phyloP scores from a whole-genome alignment of 2,113 vertebrate species.

The Jaculus jaculus region DNA sequence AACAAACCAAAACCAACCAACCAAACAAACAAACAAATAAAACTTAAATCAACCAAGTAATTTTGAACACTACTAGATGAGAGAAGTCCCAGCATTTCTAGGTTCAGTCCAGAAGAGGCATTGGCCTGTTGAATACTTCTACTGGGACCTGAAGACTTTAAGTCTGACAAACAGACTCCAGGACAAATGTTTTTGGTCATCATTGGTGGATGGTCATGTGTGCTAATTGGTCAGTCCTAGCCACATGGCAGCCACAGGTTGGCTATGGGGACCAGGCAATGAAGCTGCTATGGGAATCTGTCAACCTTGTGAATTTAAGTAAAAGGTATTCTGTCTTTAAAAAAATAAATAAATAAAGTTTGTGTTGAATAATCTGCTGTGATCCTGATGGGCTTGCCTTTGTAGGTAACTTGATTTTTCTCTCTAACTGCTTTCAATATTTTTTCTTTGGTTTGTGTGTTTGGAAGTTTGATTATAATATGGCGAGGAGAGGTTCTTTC shows the following conservation, averaged over 20 bases:
- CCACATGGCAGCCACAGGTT: background rate
- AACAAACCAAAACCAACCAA: too few species aligned
- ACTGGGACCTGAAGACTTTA: background rate
- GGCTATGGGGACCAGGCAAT: background rate
- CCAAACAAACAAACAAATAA: too few species aligned
- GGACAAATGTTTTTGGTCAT: background rate
- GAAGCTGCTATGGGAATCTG: background rate
- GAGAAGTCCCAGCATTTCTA: background rate
- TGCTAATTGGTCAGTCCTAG: background rate
- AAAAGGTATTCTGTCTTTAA: background rate
- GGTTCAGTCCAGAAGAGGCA: background rate
- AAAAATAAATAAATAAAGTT: too few species aligned
- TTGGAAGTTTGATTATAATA: too few species aligned
- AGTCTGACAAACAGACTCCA: background rate
- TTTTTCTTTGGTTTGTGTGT: too few species aligned
- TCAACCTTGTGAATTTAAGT: background rate
- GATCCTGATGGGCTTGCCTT: too few species aligned
- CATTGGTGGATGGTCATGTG: background rate
- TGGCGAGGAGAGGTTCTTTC: too few species aligned
- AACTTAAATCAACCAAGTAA: background rate
- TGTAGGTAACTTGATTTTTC: too few species aligned
- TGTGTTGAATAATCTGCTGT: too few species aligned
- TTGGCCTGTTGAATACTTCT: background rate
- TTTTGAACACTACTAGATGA: background rate
- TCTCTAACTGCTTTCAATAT: too few species aligned